Percentiles rank a stretch among this genome's conserved stretches.
Conservation (phyloP, 30 jellyfish, hydroid and myxozoan species). For the Chrysaora quinquecirrha region DNA sequence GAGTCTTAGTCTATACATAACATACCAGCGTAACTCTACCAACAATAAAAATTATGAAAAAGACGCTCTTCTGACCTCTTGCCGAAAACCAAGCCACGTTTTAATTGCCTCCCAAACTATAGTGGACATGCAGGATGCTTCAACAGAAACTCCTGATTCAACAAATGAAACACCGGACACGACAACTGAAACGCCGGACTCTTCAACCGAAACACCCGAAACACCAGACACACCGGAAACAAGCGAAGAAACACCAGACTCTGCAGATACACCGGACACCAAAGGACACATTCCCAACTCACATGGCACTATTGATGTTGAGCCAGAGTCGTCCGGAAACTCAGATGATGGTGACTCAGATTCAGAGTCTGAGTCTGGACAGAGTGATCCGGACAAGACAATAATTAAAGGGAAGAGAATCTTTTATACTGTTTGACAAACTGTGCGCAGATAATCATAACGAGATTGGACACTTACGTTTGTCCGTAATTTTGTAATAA, state of each 20-base stretch:
- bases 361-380: constrained; percentile 32
- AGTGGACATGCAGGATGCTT: neutral
- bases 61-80: too few species aligned
- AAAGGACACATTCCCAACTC: constrained; percentile 60
- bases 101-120: neutral
- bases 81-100: too few species aligned
- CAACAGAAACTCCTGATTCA: constrained; percentile 54
- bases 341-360: constrained; percentile 32
- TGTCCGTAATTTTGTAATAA: too few species aligned
- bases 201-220: constrained; percentile 64
- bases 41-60: too few species aligned
- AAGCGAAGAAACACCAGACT: constrained; percentile 19
- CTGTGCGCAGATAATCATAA: too few species aligned
- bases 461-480: too few species aligned
- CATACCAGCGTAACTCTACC: too few species aligned
- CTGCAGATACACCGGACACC: constrained; percentile 76
- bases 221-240: constrained; percentile 56
- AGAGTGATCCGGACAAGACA: constrained; percentile 53
- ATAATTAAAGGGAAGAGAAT: constrained; percentile 48
- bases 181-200: constrained; percentile 60
- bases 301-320: constrained; percentile 15
- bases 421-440: constrained; percentile 2
- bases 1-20: too few species aligned
- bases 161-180: constrained; percentile 33
- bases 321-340: neutral